Conservation (phyloP, 2,797 vertebrate genomes). For the Babyrousa celebensis region DNA sequence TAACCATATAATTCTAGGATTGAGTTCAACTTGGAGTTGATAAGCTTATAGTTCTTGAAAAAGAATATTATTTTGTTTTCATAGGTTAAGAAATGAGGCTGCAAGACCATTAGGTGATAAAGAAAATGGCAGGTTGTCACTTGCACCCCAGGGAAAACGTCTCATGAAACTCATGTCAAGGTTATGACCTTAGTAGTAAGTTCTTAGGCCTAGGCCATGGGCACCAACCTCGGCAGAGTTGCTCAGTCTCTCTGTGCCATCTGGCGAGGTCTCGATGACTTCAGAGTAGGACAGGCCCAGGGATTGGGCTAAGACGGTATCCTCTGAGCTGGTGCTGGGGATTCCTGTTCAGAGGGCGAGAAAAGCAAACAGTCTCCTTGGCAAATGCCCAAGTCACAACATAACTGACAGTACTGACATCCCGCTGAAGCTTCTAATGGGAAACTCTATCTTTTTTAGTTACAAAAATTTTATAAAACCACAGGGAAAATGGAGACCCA, state of each 20-base stretch:
- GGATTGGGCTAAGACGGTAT: constrained; percentile 92
- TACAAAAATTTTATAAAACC: background rate
- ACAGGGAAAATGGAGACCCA: background rate
- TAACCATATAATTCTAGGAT: background rate
- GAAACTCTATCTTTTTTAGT: background rate
- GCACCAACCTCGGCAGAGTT: constrained; percentile 95
- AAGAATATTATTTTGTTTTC: background rate
- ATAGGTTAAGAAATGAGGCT: background rate
- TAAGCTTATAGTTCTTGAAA: background rate
- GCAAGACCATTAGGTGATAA: rapidly evolving
- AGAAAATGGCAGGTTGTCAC: background rate
- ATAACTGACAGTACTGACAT: background rate
- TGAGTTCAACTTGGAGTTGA: background rate
- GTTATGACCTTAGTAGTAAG: background rate
- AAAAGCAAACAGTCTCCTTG: background rate
- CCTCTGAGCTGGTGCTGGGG: constrained; percentile 94
- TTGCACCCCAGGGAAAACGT: background rate
- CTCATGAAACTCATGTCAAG: background rate
- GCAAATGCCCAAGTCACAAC: background rate
- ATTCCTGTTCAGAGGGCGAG: constrained; percentile 91
- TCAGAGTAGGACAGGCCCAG: constrained; percentile 93
- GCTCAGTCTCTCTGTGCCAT: constrained; percentile 93
- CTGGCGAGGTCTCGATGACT: constrained; percentile 92
- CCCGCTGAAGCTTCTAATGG: background rate
- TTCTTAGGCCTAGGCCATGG: background rate